Evolutionary conservation across 2,888 invertebrate species (phyloP).

Genomic region (Macrosiphum euphorbiae): DNA sequence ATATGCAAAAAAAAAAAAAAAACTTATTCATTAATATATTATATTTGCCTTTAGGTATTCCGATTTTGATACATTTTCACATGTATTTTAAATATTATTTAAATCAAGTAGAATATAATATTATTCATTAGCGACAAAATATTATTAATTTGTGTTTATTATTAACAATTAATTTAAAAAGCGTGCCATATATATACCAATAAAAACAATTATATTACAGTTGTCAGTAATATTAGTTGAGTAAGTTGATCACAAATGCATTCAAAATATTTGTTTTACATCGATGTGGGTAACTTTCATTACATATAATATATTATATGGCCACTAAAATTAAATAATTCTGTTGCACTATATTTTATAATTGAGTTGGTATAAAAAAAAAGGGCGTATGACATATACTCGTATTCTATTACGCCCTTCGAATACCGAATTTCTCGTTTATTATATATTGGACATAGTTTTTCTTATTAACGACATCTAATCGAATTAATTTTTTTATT

Average conservation of each 20-base stretch:
- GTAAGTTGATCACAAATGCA: background rate
- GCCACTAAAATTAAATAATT: constrained; percentile 1
- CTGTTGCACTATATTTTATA: constrained; percentile 25
- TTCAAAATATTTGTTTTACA: background rate
- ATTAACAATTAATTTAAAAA: background rate
- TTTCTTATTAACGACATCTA: constrained; percentile 37
- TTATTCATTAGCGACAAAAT: background rate
- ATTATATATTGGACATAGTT: constrained; percentile 19
- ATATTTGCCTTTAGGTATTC: background rate
- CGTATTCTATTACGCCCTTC: constrained; percentile 39
- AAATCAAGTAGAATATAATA: background rate
- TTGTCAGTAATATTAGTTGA: background rate
- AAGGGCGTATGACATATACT: constrained; percentile 38
- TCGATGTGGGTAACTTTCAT: background rate
- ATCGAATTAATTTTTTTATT: constrained; percentile 26
- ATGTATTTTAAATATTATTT: background rate
- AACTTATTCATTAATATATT: background rate
- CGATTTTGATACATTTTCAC: background rate
- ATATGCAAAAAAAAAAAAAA: no score
- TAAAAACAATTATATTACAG: background rate
- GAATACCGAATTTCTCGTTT: background rate
- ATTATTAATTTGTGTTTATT: background rate
- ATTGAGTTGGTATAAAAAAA: constrained; percentile 27
- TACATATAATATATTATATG: background rate
- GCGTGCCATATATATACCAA: background rate